Evolutionary conservation across 2,797 vertebrate genomes (phyloP), one percentile per base, ranked within the genome.

Genomic region (Esox masquinongy): DNA sequence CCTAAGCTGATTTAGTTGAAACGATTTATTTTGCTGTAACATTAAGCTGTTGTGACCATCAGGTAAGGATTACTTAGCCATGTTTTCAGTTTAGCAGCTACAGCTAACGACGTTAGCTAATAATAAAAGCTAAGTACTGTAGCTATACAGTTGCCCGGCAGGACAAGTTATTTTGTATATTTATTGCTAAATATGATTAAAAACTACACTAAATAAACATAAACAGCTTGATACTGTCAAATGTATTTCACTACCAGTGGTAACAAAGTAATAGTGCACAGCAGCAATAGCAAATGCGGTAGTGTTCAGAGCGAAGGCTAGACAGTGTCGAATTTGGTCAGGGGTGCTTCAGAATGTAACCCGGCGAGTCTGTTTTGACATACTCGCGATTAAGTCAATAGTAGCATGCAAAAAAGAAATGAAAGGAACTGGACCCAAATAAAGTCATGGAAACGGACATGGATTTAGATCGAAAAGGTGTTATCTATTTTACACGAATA

Each of bases 1-100:
- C 64, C 64, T 67, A 67, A 67, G 3, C 15, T 61, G 56, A 67
- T 66, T 66, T 29, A 29, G 29, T 66, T 66, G 63, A 66, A 5
- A 16, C 5, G 26, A 66, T 19, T 67, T 67, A 16, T 31, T 17
- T 17, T 34, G 7, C 16, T 34, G 17, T 34, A 67, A 67, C 31
- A 24, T 47, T 47, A 47, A 47, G 43, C 43, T 47, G 43, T 47
- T 11, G 19, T 59, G n/a, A 9, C 56, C 26, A 34, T 31, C 64
- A 67, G 64, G 26, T 66, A 26, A 67, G 64, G 15, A 67, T 31
- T 6, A 67, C 7, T 34, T 36, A 8, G 31, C 16, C 8, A 19
- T 67, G 5, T 31, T 67, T 34, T 31, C 64, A 31, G 7, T 29
- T 16, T 29, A 36, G 64, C 6, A 34, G 64, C 64, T 34, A n/a